Evolutionary conservation across 64 coral and sea anemone genomes (phyloP), one percentile per base, ranked within the genome.

Genomic region (Montipora cactus): DNA sequence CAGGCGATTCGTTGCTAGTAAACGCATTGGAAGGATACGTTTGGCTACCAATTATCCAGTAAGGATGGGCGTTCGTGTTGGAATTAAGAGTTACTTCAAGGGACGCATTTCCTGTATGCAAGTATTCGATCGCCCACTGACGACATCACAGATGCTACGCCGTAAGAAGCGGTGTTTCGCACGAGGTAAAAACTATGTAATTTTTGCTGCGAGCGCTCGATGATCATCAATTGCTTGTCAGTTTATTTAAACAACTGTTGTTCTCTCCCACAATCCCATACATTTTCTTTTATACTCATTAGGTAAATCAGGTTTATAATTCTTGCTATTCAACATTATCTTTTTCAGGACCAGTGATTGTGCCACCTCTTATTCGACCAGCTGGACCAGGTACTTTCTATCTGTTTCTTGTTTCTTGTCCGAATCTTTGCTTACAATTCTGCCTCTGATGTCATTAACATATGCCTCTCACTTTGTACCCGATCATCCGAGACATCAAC

Each of bases 21-120:
- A 59, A 49, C 81, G 81, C 45, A 69, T 84, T 20, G 81, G 81
- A 20, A 68, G 64, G 11, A 84, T 84, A 50, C 59, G 81, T 67
- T 20, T 84, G 61, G 81, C 81, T 7, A 84, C 81, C 3, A 84
- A 84, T 67, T 84, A 84, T 84, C 81, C 81, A 20, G 81, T 84
- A 13, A 67, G 81, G 44, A 84, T 84, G 81, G 81, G 81, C 16
- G 44, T 58, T 9, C 81, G 81, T 10, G 46, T 8, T n/a, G 81
- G 81, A 18, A 44, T 69, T 70, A 69, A 23, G 18, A 13, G 81
- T 49, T 84, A 84, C 81, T 69, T 84, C 62, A 48, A 20, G 6
- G 93, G 93, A 75, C 50, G 67, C 7, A 94, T 94, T 46, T 72
- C 87, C 0, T 94, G 93, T 84, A 76, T 94, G 78, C 93, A 94